These are phyloP conservation scores for Cephalopholis sonnerati DNA, from an alignment of 2,113 vertebrate genomes.

Conservation along the genomic window DNA sequence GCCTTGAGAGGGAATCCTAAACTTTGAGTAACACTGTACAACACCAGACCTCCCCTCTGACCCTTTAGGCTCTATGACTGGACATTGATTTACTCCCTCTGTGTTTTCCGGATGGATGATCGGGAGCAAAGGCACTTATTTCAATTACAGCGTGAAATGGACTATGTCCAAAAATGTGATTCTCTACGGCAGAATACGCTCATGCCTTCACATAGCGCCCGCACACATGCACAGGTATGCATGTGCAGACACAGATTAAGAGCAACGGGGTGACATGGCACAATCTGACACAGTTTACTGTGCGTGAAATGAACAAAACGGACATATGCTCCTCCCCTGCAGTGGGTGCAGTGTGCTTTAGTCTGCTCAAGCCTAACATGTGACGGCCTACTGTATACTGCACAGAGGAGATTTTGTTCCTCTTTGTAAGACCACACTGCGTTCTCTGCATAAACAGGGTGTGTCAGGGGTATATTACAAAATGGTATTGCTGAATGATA, in stretches of 20 bases:
- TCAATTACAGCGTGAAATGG: conserved; percentile 75
- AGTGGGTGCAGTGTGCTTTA: conserved; percentile 6
- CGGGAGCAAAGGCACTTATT: conserved; percentile 59
- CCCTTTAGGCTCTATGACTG: conserved; percentile 40
- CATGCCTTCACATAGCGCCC: conserved; percentile 1
- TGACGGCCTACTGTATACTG: conserved; percentile 6
- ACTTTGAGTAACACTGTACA: conserved; percentile 12
- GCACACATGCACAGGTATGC: conserved; percentile 17
- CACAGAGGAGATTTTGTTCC: conserved; percentile 2
- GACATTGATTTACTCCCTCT: conserved; percentile 64
- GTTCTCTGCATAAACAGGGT: neutral
- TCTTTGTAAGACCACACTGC: neutral
- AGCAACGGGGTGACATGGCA: conserved; percentile 53
- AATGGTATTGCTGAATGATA: neutral
- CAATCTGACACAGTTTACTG: conserved; percentile 61
- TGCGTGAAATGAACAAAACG: conserved; percentile 64
- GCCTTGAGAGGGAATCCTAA: neutral
- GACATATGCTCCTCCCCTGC: conserved; percentile 50
- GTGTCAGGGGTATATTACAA: neutral
- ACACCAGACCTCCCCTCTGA: conserved; percentile 42
- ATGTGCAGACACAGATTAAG: conserved; percentile 47
- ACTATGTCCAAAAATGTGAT: conserved; percentile 60
- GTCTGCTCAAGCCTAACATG: conserved; percentile 40
- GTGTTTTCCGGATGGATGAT: conserved; percentile 59
- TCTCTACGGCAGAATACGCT: conserved; percentile 46